Base-by-base conservation (phyloP, 1,140 invertebrate genomes). In the Leptopilina boulardi region DNA sequence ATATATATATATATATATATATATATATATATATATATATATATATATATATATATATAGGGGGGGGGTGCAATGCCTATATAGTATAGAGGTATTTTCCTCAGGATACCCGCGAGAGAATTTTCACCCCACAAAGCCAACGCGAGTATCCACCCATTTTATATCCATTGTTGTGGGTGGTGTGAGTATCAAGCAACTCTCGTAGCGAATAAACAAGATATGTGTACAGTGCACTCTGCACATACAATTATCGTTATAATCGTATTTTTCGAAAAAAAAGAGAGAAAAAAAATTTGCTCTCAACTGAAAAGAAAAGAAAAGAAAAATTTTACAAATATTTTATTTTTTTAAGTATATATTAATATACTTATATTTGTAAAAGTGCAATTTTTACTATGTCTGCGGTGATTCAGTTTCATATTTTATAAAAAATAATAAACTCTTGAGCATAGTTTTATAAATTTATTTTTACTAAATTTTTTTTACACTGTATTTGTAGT, bases 161-260 rank as follows among this genome's bases (percentile, higher is more conserved):
- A 82, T 82, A 83, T 78, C 76, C 56, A 44, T n/a, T n/a, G 66
- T 73, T 81, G 47, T 13, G 70, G 78, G 4, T n/a, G 78, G 76
- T 73, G 38, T 87, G 83, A 79, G 78, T 83, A 79, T 38, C 5
- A 79, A 83, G 81, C 76, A 70, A 70, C 79, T 71, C 71, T 77
- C 70, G 83, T 77, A 77, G 81, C 80, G 83, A 88, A 88, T 90
- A 91, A 90, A 90, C 83, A 86, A 88, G 85, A 90, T 89, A 84
- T 89, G 87, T 79, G 77, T 76, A 77, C 73, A 78, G 77, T 86
- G 85, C 86, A 87, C 87, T 90, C 85, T 79, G 85, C 88, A 88
- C 86, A 88, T 87, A 88, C 87, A 90, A 91, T 91, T 91, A 90
- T 90, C 87, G 86, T 90, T 89, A 89, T 87, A 89, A 90, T 89